Base-by-base conservation (phyloP, 1,140 invertebrate genomes). In the Gryon sp. region DNA sequence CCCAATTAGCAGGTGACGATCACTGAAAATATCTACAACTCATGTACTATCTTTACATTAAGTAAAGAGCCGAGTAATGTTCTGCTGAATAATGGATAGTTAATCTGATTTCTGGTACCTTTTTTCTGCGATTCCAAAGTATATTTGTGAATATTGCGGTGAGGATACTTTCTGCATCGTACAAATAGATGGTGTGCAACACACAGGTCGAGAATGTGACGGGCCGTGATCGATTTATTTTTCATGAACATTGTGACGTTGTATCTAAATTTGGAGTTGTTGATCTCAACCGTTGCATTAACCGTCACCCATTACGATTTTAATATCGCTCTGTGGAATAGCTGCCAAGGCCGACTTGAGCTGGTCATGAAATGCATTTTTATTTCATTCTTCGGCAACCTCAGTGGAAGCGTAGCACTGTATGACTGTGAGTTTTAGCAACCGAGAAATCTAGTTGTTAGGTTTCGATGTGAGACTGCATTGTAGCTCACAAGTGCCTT, bases 271-370 rank as follows among this genome's bases (percentile, higher is more conserved):
- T 34, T 34, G n/a, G 8, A 14, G 7, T 28, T 19, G 2, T 52
- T 8, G 4, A n/a, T 16, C 4, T 28, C 46, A 34, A 34, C 15
- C 9, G 32, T 52, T 1, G 46, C 46, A 11, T 34, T 52, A 9
- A 34, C 32, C n/a, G 12, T 32, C 46, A 1, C 46, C 45, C n/a
- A 48, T n/a, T 1, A 48, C 45, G 7, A 48, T 48, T 34, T 52
- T 52, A 0, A 19, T 36, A 8, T 53, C 50, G 6, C 11, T 26
- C 8, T 36, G 24, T 0, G 50, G 19, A 20, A 20, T 0, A 9
- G 5, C 5, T 4, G 4, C 5, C 2, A 53, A 9, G 1, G 7
- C 1, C 2, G 30, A 0, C 2, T 7, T 8, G 1, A 52, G n/a
- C 7, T 32, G 16, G n/a, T 52, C 46, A 12, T 52, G 19, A 16